Base-by-base conservation (phyloP, 1,140 invertebrate genomes). In the Hirudo medicinalis region DNA sequence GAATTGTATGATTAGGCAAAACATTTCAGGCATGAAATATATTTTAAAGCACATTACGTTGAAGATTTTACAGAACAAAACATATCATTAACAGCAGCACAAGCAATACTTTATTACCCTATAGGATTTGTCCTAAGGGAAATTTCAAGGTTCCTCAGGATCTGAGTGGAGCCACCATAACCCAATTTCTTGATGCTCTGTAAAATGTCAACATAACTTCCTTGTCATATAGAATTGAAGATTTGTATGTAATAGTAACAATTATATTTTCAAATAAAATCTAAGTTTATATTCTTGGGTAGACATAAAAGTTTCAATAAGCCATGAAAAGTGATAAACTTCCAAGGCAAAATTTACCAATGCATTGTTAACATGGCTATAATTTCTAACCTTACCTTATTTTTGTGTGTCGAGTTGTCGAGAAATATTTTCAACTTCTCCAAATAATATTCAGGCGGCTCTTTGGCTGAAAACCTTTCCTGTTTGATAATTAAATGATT, bases 91-190 rank as follows among this genome's bases (percentile, higher is more conserved):
- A 13, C 11, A 49, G 11, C 15, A 49, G 9, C 43, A 49, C 43
- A 49, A 49, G 43, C 15, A 17, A 17, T 22, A 60, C 86, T 90
- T n/a, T n/a, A n/a, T 89, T 85, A 94, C 92, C 98, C 95, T 78
- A 99, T 99, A 80, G 96, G 92, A 85, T 99, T 99, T 66, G 96
- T 99, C 76, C 96, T 86, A 70, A 99, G 84, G 15, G 96, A 99
- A 78, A 98, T 99, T 85, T 99, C 95, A 76, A 99, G 85, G 85
- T 99, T 94, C 78, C 94, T 86, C 36, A 99, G 85, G 73, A 98
- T 92, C 86, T 97, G 94, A 29, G 96, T 99, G 29, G 95, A 98
- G 67, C 94, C 97, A 15, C 93, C 92, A 80, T 97, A 92, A 54
- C 92, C 92, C 25, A 97, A 88, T 86, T 94, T 91, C 87, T 97